phyloP scores from a whole-genome alignment of 2,888 invertebrate species.

The Hesperia comma region DNA sequence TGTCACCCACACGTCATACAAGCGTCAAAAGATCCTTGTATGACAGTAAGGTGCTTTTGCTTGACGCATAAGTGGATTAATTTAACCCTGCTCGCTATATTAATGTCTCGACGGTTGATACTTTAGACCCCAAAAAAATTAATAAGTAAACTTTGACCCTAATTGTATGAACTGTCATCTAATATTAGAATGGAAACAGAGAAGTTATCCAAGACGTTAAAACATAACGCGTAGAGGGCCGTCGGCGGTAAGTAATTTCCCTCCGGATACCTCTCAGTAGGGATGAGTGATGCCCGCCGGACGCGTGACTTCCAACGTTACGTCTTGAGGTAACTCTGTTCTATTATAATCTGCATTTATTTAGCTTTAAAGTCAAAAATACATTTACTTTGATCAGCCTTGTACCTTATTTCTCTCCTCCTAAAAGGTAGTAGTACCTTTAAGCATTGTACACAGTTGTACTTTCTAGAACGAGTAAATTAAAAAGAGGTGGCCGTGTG shows the following conservation, averaged over 20 bases:
- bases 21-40: no score
- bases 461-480: no score
- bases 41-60: no score
- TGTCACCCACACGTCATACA: no score
- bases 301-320: slow-evolving; percentile 56
- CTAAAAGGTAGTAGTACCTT: no score
- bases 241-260: slow-evolving; percentile 71
- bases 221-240: slow-evolving; percentile 40
- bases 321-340: slow-evolving; percentile 35
- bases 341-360: slow-evolving; percentile 36
- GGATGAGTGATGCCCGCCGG: slow-evolving; percentile 74
- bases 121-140: neutral
- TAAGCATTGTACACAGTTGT: no score
- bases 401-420: no score
- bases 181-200: slow-evolving; percentile 22
- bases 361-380: slow-evolving; percentile 9
- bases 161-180: neutral
- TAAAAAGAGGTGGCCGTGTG: no score
- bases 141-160: neutral
- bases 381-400: no score
- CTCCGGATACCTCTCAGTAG: slow-evolving; percentile 75
- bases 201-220: slow-evolving; percentile 38
- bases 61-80: no score
- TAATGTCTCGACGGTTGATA: neutral
- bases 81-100: neutral